Percentiles rank a stretch among this genome's conserved stretches.
These are phyloP conservation scores for Leptonema lineaticorne DNA, from an alignment of 1,140 invertebrate genomes.

Conservation along the genomic window DNA sequence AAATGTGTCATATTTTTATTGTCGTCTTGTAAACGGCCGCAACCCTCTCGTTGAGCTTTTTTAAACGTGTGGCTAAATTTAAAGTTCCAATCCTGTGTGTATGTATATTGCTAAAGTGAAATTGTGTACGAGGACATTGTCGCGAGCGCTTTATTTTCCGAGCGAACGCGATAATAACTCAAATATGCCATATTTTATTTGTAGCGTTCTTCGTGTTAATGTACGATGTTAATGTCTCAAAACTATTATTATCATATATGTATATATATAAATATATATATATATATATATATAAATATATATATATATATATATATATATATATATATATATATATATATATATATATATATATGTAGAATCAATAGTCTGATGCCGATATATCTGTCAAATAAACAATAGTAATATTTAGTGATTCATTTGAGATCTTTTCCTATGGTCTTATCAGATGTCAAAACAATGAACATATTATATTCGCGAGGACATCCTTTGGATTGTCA, in stretches of 20 bases:
- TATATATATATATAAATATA: not conserved
- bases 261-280: not conserved
- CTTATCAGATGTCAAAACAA: not conserved
- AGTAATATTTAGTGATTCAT: not conserved
- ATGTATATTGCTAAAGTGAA: too few species aligned
- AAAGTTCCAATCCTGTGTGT: not conserved
- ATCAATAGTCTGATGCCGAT: not conserved
- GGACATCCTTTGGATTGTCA: not conserved
- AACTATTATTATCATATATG: too few species aligned
- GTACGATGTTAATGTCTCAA: too few species aligned
- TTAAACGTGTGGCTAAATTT: not conserved
- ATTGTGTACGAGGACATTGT: too few species aligned
- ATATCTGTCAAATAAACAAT: not conserved
- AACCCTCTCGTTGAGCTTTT: not conserved
- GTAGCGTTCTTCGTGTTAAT: too few species aligned
- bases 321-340: not conserved
- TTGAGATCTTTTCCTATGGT: not conserved
- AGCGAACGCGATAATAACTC: too few species aligned
- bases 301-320: not conserved
- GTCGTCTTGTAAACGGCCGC: not conserved
- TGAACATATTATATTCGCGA: not conserved
- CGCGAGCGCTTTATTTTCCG: too few species aligned
- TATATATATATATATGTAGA: not conserved
- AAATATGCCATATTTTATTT: too few species aligned
- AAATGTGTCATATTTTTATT: constrained; percentile 21